phyloP scores from a whole-genome alignment of 1,140 invertebrate species.

The Drosophila obscura region DNA sequence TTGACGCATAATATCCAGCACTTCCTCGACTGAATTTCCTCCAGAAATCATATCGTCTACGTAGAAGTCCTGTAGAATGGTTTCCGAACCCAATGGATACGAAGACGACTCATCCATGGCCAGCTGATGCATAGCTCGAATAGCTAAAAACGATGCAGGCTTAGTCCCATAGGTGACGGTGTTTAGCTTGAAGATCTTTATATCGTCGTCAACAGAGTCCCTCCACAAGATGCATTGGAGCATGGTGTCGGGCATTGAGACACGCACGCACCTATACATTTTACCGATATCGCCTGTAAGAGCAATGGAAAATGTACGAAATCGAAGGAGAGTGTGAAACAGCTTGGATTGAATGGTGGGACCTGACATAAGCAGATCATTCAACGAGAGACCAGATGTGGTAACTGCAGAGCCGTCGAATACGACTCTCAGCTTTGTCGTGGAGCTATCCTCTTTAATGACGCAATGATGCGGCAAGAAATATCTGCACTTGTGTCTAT shows the following conservation, averaged over 20 bases:
- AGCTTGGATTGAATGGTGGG: background rate
- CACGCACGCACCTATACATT: conserved; percentile 75
- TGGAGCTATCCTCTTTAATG: conserved; percentile 1
- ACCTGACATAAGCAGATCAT: conserved; percentile 19
- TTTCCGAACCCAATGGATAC: too few relatives aligned
- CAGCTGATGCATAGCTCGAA: too few relatives aligned
- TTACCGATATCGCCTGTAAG: conserved; percentile 76
- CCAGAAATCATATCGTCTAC: too few relatives aligned
- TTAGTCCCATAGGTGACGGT: too few relatives aligned
- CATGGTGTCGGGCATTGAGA: conserved; percentile 70
- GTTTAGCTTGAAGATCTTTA: too few relatives aligned
- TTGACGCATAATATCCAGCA: too few relatives aligned
- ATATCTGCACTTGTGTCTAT: background rate
- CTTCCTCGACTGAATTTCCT: too few relatives aligned
- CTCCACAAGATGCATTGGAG: conserved; percentile 15
- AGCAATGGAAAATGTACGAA: conserved; percentile 72
- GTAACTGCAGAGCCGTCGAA: conserved; percentile 29
- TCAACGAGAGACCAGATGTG: conserved; percentile 46
- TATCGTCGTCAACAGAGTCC: too few relatives aligned
- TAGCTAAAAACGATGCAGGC: too few relatives aligned
- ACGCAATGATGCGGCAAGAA: conserved; percentile 27
- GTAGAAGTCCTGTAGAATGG: too few relatives aligned
- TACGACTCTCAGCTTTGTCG: conserved; percentile 40
- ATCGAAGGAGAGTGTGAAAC: conserved; percentile 76
- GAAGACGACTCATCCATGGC: too few relatives aligned